phyloP scores from a whole-genome alignment of 2,797 vertebrate species.

The Dicrostonyx torquatus region DNA sequence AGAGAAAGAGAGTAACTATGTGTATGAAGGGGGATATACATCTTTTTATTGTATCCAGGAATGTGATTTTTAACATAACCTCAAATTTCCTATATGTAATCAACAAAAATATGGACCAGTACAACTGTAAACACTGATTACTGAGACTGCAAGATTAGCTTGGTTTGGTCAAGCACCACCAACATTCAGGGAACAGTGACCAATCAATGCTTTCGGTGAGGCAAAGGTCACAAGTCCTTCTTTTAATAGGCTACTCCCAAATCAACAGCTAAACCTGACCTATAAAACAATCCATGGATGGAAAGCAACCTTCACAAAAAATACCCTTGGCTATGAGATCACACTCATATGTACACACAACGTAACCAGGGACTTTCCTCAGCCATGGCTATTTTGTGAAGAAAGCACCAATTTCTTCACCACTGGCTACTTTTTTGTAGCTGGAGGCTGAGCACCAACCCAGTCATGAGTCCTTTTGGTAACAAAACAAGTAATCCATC shows the following conservation, averaged over 20 bases:
- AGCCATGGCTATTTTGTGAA: constrained; percentile 23
- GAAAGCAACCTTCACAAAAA: constrained; percentile 47
- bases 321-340: constrained; percentile 58
- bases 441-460: background rate
- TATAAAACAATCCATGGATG: background rate
- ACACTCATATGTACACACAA: constrained; percentile 42
- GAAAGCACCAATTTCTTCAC: constrained; percentile 36
- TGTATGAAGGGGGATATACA: rapidly evolving
- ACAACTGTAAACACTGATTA: background rate
- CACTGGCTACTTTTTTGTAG: background rate
- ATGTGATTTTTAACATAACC: constrained; percentile 27
- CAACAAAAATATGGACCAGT: constrained; percentile 54
- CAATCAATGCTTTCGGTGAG: background rate
- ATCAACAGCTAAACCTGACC: background rate
- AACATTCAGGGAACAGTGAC: background rate
- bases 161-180: background rate
- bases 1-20: background rate
- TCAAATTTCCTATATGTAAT: background rate
- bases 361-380: constrained; percentile 56
- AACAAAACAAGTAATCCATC: background rate
- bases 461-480: background rate
- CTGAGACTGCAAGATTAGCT: background rate
- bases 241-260: background rate
- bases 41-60: constrained; percentile 3
- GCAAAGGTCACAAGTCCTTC: background rate